Evolutionary conservation across 2,888 invertebrate genomes (phyloP).

Genomic region (Tetanocera ferruginea): DNA sequence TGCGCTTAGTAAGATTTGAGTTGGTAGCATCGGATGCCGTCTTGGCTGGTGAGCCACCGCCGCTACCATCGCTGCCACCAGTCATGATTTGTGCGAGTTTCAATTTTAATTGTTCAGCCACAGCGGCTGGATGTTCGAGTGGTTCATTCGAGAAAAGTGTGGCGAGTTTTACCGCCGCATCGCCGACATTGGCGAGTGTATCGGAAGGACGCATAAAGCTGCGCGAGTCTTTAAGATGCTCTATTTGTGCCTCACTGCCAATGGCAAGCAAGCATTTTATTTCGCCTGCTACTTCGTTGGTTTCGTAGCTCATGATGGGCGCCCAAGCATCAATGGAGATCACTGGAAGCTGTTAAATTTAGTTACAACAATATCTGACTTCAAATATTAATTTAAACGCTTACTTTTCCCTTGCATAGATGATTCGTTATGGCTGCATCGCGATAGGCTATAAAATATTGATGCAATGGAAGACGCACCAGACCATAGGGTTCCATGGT

Average conservation of each 20-base stretch:
- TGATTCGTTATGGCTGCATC: conserved; percentile 73
- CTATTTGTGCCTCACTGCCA: conserved; percentile 75
- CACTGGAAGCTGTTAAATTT: conserved; percentile 71
- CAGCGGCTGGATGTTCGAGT: conserved; percentile 7
- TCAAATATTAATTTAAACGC: neutral
- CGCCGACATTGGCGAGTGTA: neutral
- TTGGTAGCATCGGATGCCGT: neutral
- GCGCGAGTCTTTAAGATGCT: conserved; percentile 71
- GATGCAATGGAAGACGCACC: conserved; percentile 73
- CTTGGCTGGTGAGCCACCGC: neutral
- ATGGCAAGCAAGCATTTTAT: conserved; percentile 74
- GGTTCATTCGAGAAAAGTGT: neutral
- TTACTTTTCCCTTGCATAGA: conserved; percentile 72
- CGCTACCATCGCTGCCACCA: conserved; percentile 2
- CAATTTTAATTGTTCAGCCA: conserved; percentile 19
- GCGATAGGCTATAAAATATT: conserved; percentile 74
- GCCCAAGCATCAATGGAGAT: conserved; percentile 76
- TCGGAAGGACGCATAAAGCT: conserved; percentile 48
- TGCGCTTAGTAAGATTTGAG: conserved; percentile 29
- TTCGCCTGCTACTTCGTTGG: conserved; percentile 71
- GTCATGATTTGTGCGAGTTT: conserved; percentile 29
- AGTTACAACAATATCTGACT: neutral
- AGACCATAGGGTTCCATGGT: conserved; percentile 70
- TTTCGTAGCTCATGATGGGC: conserved; percentile 70
- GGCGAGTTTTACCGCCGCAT: neutral